Evolutionary conservation across 2,113 vertebrate species (phyloP), one percentile per base, ranked within the genome.

Genomic region (Hippocampus abdominalis): DNA sequence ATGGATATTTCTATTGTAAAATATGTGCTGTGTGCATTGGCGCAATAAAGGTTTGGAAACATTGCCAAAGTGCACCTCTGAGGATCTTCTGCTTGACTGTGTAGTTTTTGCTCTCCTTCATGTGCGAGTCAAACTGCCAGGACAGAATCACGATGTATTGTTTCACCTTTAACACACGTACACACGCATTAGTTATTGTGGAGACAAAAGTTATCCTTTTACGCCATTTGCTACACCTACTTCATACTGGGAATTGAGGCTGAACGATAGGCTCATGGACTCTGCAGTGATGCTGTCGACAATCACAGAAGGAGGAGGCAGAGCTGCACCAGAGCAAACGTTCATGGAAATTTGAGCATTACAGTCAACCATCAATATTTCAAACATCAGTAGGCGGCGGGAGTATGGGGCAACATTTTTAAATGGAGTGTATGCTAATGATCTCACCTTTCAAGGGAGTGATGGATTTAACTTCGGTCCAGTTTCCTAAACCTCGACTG

Each of bases 61-160:
- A 51, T 15, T 9, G 57, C 27, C 46, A 68, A 39, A 32, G 20
- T 0, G 77, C 91, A 98, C 97, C 95, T 91, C 75, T 93, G 44
- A 96, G 90, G 42, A 92, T 68, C 9, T 75, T 87, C 54, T 89
- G 92, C 21, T 75, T 86, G 63, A 97, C 83, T 0, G 74, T 89
- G 86, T 94, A 87, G 73, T 94, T 94, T 74, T 69, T 92, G 86
- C 89, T 95, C 73, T 98, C 97, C 80, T 95, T 96, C 61, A 94
- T 91, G 69, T 98, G 96, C 9, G 87, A 80, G 71, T 99, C 95
- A 7, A 99, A 99, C 8, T 94, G 91, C 96, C 97, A 99, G 75
- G 92, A 96, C 69, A 98, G 86, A 51, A 95, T 89, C 73, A 96
- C 94, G 6, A 93, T 69, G 0, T 95, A 99, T 68, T 93, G 92